Percentiles rank a stretch among this genome's conserved stretches.
These are phyloP conservation scores for Brevimyrus niger DNA, from an alignment of 2,113 vertebrate species.

Conservation along the genomic window DNA sequence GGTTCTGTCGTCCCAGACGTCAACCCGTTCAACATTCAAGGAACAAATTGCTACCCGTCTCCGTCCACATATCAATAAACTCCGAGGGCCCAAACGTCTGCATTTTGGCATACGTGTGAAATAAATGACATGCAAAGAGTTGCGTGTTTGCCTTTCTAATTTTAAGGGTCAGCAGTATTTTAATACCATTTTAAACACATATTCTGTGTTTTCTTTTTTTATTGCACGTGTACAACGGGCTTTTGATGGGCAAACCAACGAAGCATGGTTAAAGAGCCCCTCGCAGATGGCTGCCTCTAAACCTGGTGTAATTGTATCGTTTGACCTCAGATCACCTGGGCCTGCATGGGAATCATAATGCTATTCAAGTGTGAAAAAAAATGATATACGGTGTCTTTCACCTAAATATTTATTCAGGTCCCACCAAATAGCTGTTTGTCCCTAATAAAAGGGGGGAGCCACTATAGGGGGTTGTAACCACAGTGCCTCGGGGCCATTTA, in stretches of 20 bases:
- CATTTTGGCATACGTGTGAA: slow-evolving; percentile 57
- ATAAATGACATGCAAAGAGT: slow-evolving; percentile 79
- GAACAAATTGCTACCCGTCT: slow-evolving; percentile 53
- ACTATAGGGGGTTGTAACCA: slow-evolving; percentile 49
- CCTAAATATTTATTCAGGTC: slow-evolving; percentile 89
- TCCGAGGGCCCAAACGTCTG: slow-evolving; percentile 46
- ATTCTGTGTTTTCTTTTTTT: slow-evolving; percentile 75
- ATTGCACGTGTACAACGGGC: slow-evolving; percentile 88
- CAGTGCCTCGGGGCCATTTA: slow-evolving; percentile 52
- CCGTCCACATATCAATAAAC: slow-evolving; percentile 55
- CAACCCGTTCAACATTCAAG: slow-evolving; percentile 59
- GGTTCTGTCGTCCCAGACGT: slow-evolving; percentile 43
- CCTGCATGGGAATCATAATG: slow-evolving; percentile 92
- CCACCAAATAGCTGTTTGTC: slow-evolving; percentile 75
- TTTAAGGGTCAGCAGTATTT: slow-evolving; percentile 85
- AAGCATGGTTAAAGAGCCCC: slow-evolving; percentile 97
- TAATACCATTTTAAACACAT: slow-evolving; percentile 88
- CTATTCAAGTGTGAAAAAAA: slow-evolving; percentile 95
- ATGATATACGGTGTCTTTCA: slow-evolving; percentile 97
- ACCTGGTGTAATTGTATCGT: slow-evolving; percentile 90
- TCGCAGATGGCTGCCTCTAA: slow-evolving; percentile 91
- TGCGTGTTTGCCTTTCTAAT: slow-evolving; percentile 80
- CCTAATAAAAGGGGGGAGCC: slow-evolving; percentile 55
- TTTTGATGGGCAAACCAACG: slow-evolving; percentile 97
- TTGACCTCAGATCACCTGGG: slow-evolving; percentile 95